A percentile compares a stretch with the other conserved stretches of the same genome.
Conservation (phyloP, 2,113 vertebrate genomes). For the Pholis gunnellus region DNA sequence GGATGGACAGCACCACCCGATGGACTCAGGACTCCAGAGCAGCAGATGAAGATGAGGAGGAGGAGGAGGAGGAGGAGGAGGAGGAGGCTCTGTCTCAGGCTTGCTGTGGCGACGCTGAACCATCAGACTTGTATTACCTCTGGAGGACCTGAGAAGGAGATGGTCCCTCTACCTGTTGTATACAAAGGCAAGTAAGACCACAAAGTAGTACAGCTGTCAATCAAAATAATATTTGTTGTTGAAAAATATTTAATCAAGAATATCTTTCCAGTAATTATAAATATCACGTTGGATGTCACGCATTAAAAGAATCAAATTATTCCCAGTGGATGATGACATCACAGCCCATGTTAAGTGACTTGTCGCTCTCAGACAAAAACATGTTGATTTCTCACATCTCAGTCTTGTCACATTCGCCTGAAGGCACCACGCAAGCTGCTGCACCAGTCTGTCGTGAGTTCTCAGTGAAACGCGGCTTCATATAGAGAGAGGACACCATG, state of each 20-base stretch:
- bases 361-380: constrained; percentile 34
- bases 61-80: background rate
- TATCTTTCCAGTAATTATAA: background rate
- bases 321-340: constrained; percentile 17
- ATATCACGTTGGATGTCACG: background rate
- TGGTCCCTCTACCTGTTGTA: background rate
- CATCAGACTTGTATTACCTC: background rate
- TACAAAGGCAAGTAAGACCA: background rate
- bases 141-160: background rate
- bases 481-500: constrained; percentile 19
- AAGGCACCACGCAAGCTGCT: constrained; percentile 46
- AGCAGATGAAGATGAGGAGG: constrained; percentile 15
- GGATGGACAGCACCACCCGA: constrained; percentile 49
- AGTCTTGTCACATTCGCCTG: constrained; percentile 38
- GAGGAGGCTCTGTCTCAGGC: background rate
- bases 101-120: background rate
- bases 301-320: background rate
- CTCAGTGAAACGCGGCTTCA: constrained; percentile 18
- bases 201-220: background rate
- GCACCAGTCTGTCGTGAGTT: constrained; percentile 28
- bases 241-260: constrained; percentile 3
- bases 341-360: constrained; percentile 15
- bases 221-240: background rate
- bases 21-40: constrained; percentile 39
- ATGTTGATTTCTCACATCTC: constrained; percentile 49